Conservation (phyloP, 2,113 vertebrate genomes). For the Cranoglanis bouderius region DNA sequence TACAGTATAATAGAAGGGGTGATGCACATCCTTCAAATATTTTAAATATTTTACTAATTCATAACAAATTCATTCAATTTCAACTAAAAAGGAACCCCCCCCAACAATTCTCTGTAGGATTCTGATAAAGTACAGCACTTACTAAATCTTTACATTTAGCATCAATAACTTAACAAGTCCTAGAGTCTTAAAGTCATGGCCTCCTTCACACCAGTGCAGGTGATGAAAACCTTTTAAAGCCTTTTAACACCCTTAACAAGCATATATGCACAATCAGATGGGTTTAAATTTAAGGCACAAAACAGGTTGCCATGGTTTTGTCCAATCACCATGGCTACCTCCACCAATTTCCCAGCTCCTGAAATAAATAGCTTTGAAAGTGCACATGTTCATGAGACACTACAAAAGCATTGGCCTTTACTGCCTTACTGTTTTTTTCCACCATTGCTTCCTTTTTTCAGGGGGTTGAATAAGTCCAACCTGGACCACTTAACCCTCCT, state of each 20-base stretch:
- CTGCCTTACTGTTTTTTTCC: constrained; percentile 4
- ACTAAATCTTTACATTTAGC: constrained; percentile 8
- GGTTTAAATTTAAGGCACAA: neutral
- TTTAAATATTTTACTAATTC: neutral
- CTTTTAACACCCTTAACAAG: neutral
- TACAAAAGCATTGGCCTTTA: neutral
- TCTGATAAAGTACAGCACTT: neutral
- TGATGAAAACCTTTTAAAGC: constrained; percentile 13
- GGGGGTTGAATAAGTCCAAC: constrained; percentile 2
- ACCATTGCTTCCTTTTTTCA: neutral
- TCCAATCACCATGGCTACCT: constrained; percentile 33
- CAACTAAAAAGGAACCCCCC: neutral
- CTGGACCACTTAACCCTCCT: constrained; percentile 28
- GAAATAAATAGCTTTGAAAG: constrained; percentile 19
- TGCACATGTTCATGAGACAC: neutral
- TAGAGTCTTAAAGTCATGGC: neutral
- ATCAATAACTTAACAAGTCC: neutral
- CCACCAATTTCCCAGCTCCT: constrained; percentile 7
- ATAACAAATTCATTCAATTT: neutral
- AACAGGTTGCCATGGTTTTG: constrained; percentile 14
- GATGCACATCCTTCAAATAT: neutral
- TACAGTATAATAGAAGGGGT: neutral
- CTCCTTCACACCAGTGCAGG: neutral
- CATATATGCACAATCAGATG: neutral
- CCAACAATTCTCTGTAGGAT: neutral